Evolutionary conservation across 2,113 vertebrate species (phyloP).

Genomic region (Zonotrichia leucophrys): DNA sequence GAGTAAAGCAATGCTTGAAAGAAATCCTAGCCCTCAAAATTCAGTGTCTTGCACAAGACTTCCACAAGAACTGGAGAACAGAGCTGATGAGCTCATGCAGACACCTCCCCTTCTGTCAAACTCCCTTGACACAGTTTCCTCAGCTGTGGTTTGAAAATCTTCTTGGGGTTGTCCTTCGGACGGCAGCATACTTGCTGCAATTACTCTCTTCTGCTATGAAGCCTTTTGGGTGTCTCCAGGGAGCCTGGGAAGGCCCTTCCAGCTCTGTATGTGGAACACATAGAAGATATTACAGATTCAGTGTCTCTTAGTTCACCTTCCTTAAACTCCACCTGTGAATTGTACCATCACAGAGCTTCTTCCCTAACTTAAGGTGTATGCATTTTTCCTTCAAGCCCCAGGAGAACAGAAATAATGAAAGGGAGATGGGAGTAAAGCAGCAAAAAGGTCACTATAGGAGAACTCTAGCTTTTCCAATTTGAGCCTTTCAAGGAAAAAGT

Average conservation of each 20-base stretch:
- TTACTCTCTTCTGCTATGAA: not conserved
- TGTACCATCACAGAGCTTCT: not conserved
- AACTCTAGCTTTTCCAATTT: conserved; percentile 46
- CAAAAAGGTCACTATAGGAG: conserved; percentile 6
- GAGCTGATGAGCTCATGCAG: not conserved
- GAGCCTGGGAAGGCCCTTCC: not conserved
- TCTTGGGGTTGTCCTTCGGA: not conserved
- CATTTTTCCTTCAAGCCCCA: conserved; percentile 14
- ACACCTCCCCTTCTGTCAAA: not conserved
- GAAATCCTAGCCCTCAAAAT: not conserved
- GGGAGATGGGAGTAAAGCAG: conserved; percentile 30
- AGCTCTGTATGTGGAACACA: not conserved
- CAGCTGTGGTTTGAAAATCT: conserved; percentile 4
- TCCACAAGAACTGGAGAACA: not conserved
- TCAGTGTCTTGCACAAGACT: not conserved
- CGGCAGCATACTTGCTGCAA: not conserved
- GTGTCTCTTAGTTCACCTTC: conserved; percentile 24
- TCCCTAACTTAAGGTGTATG: not conserved
- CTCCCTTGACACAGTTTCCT: not conserved
- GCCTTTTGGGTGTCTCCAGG: conserved; percentile 11
- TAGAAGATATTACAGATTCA: conserved; percentile 37
- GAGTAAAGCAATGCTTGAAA: not conserved
- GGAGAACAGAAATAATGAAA: conserved; percentile 52
- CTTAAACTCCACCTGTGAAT: conserved; percentile 34
- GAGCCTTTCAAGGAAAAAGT: conserved; percentile 56